phyloP scores from a whole-genome alignment of 2,797 vertebrate genomes.

The Nannoperca obscura region DNA sequence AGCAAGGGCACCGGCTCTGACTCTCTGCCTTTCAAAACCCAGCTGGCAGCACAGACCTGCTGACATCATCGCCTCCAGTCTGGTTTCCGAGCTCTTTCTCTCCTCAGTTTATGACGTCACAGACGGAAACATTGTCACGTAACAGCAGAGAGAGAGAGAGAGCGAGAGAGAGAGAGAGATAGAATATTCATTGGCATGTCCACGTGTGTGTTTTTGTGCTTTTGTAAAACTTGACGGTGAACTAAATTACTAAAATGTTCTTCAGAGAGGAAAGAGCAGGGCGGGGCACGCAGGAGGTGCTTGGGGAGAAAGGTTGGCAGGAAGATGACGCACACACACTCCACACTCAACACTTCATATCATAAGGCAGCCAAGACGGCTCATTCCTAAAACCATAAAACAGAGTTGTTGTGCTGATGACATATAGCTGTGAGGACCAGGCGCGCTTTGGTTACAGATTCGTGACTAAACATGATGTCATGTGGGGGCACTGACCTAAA shows the following conservation, averaged over 20 bases:
- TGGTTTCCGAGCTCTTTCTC: conserved; percentile 52
- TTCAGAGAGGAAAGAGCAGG: conserved; percentile 23
- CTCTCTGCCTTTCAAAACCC: conserved; percentile 67
- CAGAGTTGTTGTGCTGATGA: conserved; percentile 54
- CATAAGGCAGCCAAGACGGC: conserved; percentile 31
- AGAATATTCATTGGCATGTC: conserved; percentile 43
- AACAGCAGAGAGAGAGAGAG: conserved; percentile 19
- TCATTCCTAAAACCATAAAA: conserved; percentile 57
- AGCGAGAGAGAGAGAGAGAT: conserved; percentile 9
- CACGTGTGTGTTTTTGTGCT: conserved; percentile 50
- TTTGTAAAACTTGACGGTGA: conserved; percentile 39
- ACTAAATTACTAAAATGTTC: conserved; percentile 33
- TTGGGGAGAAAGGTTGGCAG: conserved; percentile 53
- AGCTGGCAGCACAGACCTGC: conserved; percentile 67
- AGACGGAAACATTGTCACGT: conserved; percentile 39
- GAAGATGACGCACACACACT: conserved; percentile 61
- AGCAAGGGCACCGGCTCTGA: conserved; percentile 63
- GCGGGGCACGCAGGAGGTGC: conserved; percentile 43
- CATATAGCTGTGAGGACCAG: conserved; percentile 25
- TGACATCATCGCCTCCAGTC: conserved; percentile 69
- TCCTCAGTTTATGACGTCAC: conserved; percentile 50
- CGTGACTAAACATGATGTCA: conserved; percentile 67
- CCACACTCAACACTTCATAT: conserved; percentile 17
- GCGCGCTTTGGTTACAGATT: conserved; percentile 29
- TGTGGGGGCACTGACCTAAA: conserved; percentile 4